Evolutionary conservation across 2,888 invertebrate species (phyloP), one percentile per base, ranked within the genome.

Genomic region (Hemicrepidius hirtus): DNA sequence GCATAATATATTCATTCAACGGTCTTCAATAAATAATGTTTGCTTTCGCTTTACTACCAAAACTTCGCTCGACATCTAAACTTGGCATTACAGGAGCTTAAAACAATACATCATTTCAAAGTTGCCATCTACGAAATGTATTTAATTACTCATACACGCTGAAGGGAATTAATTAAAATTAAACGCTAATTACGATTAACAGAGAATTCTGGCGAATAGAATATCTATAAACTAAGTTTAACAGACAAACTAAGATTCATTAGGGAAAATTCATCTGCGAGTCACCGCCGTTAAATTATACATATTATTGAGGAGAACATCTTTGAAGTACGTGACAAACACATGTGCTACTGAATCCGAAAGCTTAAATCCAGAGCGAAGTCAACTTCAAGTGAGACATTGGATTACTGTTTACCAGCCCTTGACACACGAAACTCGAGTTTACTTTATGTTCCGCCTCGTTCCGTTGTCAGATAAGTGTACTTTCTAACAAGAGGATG

Each of bases 331-430:
- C 76, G 78, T 78, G 78, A 78, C 78, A 78, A 78, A 75, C 78
- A 76, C 78, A 78, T 68, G 67, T 74, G 76, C 73, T 71, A 73
- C 75, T 60, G 63, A 63, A 70, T 64, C 68, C 68, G 32, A 66
- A 62, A 63, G 68, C 60, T 55, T 63, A 72, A 63, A 72, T 72
- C 68, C 68, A 63, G 57, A 49, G 50, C 49, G 53, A 71, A 67
- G 67, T 67, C 67, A 59, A 64, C 67, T 67, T 74, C 63, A 67
- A 66, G 63, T 55, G 74, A 75, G 75, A 74, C 75, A 74, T 74
- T 76, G 77, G 77, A 77, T 79, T 77, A 74, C 74, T 76, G 76
- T 77, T 79, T 77, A 74, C 75, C 75, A 77, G 75, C 76, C 71
- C 72, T 70, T 75, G 76, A 79, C 76, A 75, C 67, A 69, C 73